These are phyloP conservation scores for Axis porcinus DNA, from an alignment of 2,113 vertebrate species.

Conservation along the genomic window DNA sequence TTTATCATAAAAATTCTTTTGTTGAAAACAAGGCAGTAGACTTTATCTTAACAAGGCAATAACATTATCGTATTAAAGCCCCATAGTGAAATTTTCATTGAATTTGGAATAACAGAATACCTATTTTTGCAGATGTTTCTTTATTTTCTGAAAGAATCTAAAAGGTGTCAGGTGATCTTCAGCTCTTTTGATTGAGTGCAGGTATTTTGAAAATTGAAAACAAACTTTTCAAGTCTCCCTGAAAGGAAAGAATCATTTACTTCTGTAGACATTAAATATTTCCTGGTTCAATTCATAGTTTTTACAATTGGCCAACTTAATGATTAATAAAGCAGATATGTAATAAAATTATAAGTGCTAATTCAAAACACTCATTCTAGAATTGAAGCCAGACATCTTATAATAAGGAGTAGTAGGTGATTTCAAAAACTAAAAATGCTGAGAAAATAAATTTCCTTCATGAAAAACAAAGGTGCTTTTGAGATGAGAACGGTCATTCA, in stretches of 20 bases:
- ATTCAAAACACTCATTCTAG: constrained; percentile 20
- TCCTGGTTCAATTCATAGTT: background rate
- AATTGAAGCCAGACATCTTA: background rate
- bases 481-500: background rate
- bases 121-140: background rate
- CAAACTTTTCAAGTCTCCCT: background rate
- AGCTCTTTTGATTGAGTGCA: background rate
- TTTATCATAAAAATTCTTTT: background rate
- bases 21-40: background rate
- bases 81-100: background rate
- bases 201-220: background rate
- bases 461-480: constrained; percentile 38
- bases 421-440: constrained; percentile 3
- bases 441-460: constrained; percentile 11
- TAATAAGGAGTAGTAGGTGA: background rate
- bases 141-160: background rate
- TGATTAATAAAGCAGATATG: constrained; percentile 26
- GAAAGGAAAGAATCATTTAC: background rate
- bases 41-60: background rate
- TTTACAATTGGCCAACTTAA: background rate
- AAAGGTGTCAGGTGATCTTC: background rate
- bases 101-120: background rate
- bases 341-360: constrained; percentile 35
- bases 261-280: constrained; percentile 28
- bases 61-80: background rate